Base-by-base conservation (phyloP, 2,113 vertebrate species). In the human region DNA sequence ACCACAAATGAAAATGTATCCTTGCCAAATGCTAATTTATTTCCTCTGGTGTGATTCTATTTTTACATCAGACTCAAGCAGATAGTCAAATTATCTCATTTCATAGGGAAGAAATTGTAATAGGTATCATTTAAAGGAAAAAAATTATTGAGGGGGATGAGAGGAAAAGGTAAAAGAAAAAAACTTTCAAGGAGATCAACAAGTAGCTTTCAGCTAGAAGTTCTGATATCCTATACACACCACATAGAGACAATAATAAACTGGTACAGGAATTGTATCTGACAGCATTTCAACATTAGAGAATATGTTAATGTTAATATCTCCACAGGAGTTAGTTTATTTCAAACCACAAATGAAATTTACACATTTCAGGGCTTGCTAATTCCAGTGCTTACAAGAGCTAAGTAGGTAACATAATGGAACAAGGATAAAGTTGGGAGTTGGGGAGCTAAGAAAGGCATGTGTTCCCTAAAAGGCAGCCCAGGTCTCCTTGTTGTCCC, bases 331-430 rank as follows among this genome's bases (percentile, higher is more conserved):
- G 2, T 81, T 76, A 79, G 16, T 68, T 45, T 80, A 55, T 55
- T 84, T 88, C 13, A 76, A 90, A 97, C 96, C 1, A 86, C 5
- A 97, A 87, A 80, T 93, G 48, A 82, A 55, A 78, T 91, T 55
- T 79, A 76, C 92, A 35, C 45, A 22, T 83, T 78, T 75, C 68
- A 87, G 40, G 14, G 2, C n/a, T 76, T 61, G 45, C 45, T 48
- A 61, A 73, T 32, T 52, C 25, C 1, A 68, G 11, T n/a, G 40
- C 9, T 76, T 80, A 43, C 3, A 55, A 86, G 40, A 64, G 2
- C 25, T 75, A 52, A 27, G 9, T 3, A 40, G 6, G 38, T 7
- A 35, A 59, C 22, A 57, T 7, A 43, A 30, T 0, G 3, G 9
- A 11, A 20, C 13, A 78, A 17, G 35, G 9, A 3, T 10, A 48